Percentiles rank a stretch among this genome's conserved stretches.
Conservation (phyloP, 2,888 invertebrate genomes). For the Zelleria hepariella region DNA sequence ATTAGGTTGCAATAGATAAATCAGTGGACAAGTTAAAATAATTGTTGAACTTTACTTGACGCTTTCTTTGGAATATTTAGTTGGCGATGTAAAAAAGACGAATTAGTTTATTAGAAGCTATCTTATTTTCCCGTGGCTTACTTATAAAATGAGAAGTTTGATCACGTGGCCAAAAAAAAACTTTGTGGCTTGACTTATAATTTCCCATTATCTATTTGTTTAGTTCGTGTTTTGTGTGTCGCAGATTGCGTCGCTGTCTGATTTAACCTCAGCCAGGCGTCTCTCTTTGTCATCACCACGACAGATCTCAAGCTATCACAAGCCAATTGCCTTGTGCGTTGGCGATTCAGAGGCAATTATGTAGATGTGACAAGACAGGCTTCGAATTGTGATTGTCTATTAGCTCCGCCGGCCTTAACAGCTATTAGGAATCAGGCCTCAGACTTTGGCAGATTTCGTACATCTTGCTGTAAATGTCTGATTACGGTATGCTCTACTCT, state of each 20-base stretch:
- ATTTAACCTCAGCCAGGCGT: not conserved
- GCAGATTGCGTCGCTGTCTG: not conserved
- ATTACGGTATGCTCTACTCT: no score
- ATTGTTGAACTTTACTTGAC: no score
- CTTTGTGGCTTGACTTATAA: no score
- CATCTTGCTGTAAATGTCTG: no score
- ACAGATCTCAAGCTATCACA: not conserved
- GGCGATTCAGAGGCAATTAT: not conserved
- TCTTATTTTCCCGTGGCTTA: no score
- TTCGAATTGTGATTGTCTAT: constrained; percentile 4
- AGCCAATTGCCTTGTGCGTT: not conserved
- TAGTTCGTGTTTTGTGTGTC: not conserved
- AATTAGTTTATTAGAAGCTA: no score
- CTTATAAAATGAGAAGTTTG: no score
- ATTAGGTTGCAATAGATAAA: no score
- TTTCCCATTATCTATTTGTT: not conserved
- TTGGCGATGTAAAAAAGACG: no score
- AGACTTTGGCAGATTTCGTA: not conserved
- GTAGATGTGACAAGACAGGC: constrained; percentile 5
- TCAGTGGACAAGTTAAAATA: no score
- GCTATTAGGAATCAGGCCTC: not conserved
- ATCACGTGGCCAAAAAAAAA: no score
- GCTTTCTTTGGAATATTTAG: no score
- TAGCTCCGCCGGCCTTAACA: not conserved
- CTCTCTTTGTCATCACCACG: not conserved